Conservation (phyloP, 2,113 vertebrate genomes). For the Gnathonemus echidnorhynchus region DNA sequence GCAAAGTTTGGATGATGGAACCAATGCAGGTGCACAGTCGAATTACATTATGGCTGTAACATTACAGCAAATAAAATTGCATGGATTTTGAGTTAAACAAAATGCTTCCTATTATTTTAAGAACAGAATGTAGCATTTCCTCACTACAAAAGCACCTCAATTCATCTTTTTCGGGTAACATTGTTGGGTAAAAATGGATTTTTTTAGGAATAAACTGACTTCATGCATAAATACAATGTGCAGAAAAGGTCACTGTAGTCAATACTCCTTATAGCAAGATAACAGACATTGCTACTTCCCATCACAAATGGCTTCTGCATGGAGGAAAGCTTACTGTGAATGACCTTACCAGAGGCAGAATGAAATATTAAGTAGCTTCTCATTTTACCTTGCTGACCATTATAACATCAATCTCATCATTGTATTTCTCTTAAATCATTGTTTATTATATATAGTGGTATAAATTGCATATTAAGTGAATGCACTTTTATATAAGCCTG, state of each 20-base stretch:
- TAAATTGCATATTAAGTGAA: background rate
- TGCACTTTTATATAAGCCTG: background rate
- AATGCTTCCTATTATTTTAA: background rate
- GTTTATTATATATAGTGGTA: background rate
- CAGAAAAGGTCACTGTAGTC: background rate
- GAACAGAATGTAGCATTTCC: background rate
- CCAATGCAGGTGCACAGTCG: background rate
- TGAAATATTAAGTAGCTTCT: background rate
- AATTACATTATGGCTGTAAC: background rate
- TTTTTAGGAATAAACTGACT: constrained; percentile 7
- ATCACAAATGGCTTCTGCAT: background rate
- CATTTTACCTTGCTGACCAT: background rate
- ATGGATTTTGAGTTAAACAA: background rate
- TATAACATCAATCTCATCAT: background rate
- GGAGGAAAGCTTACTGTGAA: background rate
- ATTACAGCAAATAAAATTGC: background rate
- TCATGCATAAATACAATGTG: constrained; percentile 9
- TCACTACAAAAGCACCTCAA: background rate
- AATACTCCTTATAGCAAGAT: background rate
- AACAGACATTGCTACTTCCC: background rate
- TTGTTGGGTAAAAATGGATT: background rate
- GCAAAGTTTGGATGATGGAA: background rate
- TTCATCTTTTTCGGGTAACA: background rate
- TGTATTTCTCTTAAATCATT: background rate
- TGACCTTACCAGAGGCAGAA: background rate